A percentile compares a stretch with the other conserved stretches of the same genome.
Evolutionary conservation across 2,797 vertebrate genomes (phyloP).

Genomic region (Phalloptychus januarius): DNA sequence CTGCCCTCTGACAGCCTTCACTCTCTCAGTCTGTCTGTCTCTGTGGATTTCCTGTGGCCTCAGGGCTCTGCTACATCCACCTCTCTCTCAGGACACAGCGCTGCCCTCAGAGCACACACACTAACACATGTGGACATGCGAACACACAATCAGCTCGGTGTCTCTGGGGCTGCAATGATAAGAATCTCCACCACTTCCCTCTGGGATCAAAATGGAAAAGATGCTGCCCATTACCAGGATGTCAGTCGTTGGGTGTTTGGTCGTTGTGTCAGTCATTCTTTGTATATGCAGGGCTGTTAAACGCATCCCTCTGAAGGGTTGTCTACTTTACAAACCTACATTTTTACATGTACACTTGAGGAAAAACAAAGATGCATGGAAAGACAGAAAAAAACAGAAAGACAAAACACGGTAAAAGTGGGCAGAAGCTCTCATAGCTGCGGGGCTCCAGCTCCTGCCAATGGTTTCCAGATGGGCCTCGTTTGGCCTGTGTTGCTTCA

Average conservation of each 20-base stretch:
- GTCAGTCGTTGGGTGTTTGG: constrained; percentile 36
- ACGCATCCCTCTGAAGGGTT: constrained; percentile 41
- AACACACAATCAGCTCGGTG: constrained; percentile 65
- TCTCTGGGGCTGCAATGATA: constrained; percentile 74
- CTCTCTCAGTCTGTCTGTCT: constrained; percentile 81
- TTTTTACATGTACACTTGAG: constrained; percentile 37
- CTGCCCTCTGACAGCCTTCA: constrained; percentile 73
- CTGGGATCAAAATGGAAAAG: constrained; percentile 71
- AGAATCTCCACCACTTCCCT: constrained; percentile 78
- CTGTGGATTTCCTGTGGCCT: constrained; percentile 83
- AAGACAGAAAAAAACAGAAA: constrained; percentile 17
- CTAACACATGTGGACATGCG: constrained; percentile 21
- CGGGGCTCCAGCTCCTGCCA: constrained; percentile 83
- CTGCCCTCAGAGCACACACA: constrained; percentile 44
- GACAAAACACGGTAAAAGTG: constrained; percentile 77
- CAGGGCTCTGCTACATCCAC: constrained; percentile 67
- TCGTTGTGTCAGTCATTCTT: constrained; percentile 48
- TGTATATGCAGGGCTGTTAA: constrained; percentile 38
- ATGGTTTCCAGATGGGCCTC: constrained; percentile 94
- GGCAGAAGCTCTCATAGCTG: constrained; percentile 81
- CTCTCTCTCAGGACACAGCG: constrained; percentile 59
- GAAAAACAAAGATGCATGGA: constrained; percentile 13
- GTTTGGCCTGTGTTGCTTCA: constrained; percentile 81
- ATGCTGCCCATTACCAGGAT: constrained; percentile 69
- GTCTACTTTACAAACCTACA: constrained; percentile 32